Conservation (phyloP, 2,797 vertebrate species). For the Leucoraja ocellata region DNA sequence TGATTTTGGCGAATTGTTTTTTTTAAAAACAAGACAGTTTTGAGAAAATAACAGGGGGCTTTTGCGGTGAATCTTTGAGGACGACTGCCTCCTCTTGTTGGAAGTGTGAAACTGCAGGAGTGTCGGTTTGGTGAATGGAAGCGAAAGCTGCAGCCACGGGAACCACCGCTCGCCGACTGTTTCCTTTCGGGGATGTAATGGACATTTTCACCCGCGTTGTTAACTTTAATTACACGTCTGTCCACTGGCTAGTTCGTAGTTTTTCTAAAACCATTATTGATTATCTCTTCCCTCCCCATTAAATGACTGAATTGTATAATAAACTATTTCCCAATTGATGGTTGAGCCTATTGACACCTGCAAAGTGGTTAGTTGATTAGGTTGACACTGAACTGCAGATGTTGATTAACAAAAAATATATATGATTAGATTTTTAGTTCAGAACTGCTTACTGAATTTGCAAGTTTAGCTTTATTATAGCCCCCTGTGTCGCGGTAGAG, state of each 20-base stretch:
- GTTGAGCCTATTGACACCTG: background rate
- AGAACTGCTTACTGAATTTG: too few relatives aligned
- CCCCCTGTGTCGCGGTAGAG: too few relatives aligned
- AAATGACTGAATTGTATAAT: background rate
- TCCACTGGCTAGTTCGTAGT: background rate
- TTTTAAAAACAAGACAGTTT: background rate
- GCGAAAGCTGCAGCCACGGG: background rate
- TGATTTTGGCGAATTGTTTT: background rate
- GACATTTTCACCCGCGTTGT: background rate
- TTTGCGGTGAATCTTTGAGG: background rate
- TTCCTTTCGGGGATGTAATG: background rate
- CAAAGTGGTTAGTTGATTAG: too few relatives aligned
- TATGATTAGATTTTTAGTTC: background rate
- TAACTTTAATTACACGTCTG: background rate
- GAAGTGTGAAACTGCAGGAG: background rate
- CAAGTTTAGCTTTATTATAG: too few relatives aligned
- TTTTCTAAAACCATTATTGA: background rate
- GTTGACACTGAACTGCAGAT: too few relatives aligned
- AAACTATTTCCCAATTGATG: background rate
- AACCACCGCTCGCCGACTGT: background rate
- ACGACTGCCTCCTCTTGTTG: background rate
- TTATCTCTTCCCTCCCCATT: background rate
- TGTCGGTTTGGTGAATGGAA: conserved; percentile 7
- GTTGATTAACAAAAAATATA: too few relatives aligned
- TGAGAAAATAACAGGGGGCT: background rate